Base-by-base conservation (phyloP, 2,888 invertebrate species). In the Willowsia nigromaculata region DNA sequence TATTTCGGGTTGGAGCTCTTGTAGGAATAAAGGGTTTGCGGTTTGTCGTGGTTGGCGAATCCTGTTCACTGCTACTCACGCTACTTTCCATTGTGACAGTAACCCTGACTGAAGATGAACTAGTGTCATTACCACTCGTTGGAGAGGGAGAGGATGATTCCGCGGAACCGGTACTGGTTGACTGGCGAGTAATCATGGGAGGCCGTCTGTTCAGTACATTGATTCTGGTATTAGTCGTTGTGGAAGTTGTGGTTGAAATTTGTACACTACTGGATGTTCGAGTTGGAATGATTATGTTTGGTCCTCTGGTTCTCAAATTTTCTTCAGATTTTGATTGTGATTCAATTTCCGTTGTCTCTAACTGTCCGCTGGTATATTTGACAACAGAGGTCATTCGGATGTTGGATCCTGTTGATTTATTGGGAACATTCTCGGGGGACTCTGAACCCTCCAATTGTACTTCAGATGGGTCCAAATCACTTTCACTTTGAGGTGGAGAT, bases 11-110 rank as follows among this genome's bases (percentile, higher is more conserved):
- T 33, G 91, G 91, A 27, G 82, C 85, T 18, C 92, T 88, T 11
- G 91, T 90, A 0, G 93, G 93, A 9, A 92, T 89, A 74, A 92
- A 93, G 15, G 93, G 91, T 84, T 91, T 90, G n/a, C 91, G 82
- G n/a, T 40, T 65, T 27, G 86, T 89, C 59, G 68, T 9, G 0
- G 85, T 50, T 37, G 88, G 22, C 11, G 81, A 53, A 33, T 85
- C 83, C 0, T 27, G 11, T 40, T 88, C 85, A 27, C 62, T 88
- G 33, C 81, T 83, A 27, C 88, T 88, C n/a, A 88, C 82, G 9
- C 87, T 90, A 15, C 82, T 82, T 25, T 88, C 90, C 87, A 87
- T 90, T 74, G 88, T 90, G 4, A 85, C 88, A 13, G 90, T 88
- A 1, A 88, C 88, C 27, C 88, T 71, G 5, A 85, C 88, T 6